Evolutionary conservation across 2,888 invertebrate species (phyloP), one percentile per base, ranked within the genome.

Genomic region (Pegoplata infirma): DNA sequence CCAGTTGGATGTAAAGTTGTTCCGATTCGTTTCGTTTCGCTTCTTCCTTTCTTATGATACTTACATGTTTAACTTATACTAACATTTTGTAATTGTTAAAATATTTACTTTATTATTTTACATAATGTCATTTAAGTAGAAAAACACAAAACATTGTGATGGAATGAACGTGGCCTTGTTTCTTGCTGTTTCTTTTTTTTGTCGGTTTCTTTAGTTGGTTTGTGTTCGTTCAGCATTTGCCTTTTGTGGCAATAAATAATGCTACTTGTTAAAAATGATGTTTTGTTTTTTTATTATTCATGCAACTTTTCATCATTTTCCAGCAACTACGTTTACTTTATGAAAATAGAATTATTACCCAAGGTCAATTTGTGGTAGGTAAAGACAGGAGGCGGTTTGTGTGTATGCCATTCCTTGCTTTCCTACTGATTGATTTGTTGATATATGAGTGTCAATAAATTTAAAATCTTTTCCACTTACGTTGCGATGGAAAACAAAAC

Each of bases 371-470:
- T 51, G 21, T 53, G 36, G 23, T 40, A 36, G 51, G 21, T 12
- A n/a, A n/a, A 23, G 21, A 5, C 14, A 21, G 12, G 7, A 3
- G n/a, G 53, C 23, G 25, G 53, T 53, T 14, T 25, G 36, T 25
- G 8, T 28, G 25, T 51, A n/a, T 17, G 10, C n/a, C n/a, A n/a
- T 5, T 44, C 8, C 8, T 25, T 25, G 17, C 1, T 5, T 19
- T 1, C n/a, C n/a, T n/a, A n/a, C 28, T 58, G 21, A 25, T 49
- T 58, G 59, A 59, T 69, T 69, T 40, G 23, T 51, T 59, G 28
- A 51, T 19, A 51, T 51, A 51, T 69, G 49, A n/a, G 10, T 25
- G 36, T 23, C 23, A 69, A 69, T 69, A 51, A 40, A 17, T 59
- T 59, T 17, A 51, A 59, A 25, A 53, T 19, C 3, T 28, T 51